Base-by-base conservation (phyloP, 2,888 invertebrate species). In the Polymixis flavicincta region DNA sequence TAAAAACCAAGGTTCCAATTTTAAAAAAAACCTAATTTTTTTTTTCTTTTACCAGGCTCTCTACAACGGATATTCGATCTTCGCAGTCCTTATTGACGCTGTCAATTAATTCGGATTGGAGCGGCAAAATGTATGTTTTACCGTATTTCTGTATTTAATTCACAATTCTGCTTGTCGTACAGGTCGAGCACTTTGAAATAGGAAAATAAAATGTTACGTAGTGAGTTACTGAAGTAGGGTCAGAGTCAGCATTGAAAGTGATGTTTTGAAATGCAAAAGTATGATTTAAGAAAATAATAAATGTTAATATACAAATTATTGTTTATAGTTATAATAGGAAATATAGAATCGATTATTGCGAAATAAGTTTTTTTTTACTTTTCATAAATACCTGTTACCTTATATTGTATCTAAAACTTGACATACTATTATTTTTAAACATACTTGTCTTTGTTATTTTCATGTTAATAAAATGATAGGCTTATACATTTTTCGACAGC, bases 31-130 rank as follows among this genome's bases (percentile, higher is more conserved):
- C 11, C 42, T 45, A 13, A 45, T 13, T 13, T 45, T 1, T 45
- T 45, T 45, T 45, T 45, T 45, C 42, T 45, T 45, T 45, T 94
- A 91, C 48, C 93, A 95, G 95, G 92, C 93, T 0, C 90, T 95
- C n/a, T 95, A 94, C 89, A 95, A 95, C 64, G 95, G 95, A 11
- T 96, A 96, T 78, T 94, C 95, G 4, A 92, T 95, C 70, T 96
- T 94, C 81, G 94, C 96, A 14, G 94, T 96, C 1, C 89, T 95
- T 7, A 93, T 90, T 65, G 96, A 95, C 72, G 90, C 91, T 64
- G 93, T 95, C n/a, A 90, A 94, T 84, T 95, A 90, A 80, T 70
- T 70, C 32, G 45, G 63, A 78, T 67, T 61, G n/a, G 28, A 13
- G 19, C 45, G 14, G 32, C 1, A 48, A 64, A 61, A 28, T 65